Conservation (phyloP, 2,888 invertebrate genomes). For the Tiliacea citrago region DNA sequence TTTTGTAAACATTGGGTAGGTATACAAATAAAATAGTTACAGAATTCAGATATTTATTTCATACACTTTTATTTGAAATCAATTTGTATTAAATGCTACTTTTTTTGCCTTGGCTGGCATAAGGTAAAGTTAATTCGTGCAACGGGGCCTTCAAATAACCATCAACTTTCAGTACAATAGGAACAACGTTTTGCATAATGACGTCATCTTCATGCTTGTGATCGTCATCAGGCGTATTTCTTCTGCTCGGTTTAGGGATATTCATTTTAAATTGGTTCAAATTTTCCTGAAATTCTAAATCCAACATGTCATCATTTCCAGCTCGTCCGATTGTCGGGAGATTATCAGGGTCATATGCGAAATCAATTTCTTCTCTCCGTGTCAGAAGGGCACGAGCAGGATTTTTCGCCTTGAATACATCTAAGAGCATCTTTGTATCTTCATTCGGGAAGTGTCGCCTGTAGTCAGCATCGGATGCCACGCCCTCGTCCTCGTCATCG, state of each 20-base stretch:
- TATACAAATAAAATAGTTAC: not conserved
- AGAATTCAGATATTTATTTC: not conserved
- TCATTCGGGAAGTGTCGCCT: conserved; percentile 49
- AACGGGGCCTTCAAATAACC: conserved; percentile 75
- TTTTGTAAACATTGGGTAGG: not conserved
- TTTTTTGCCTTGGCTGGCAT: not conserved
- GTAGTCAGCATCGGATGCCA: conserved; percentile 48
- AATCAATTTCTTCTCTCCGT: conserved; percentile 52
- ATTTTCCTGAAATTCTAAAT: conserved; percentile 68
- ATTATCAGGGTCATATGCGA: conserved; percentile 52
- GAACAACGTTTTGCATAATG: conserved; percentile 77
- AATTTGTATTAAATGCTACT: not conserved
- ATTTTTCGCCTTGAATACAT: not conserved
- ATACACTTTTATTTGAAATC: not conserved
- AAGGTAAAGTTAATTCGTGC: conserved; percentile 12
- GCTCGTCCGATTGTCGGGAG: conserved; percentile 11
- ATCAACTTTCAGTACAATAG: conserved; percentile 74
- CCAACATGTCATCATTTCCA: conserved; percentile 70
- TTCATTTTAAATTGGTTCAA: conserved; percentile 61
- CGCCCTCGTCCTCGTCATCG: conserved; percentile 1
- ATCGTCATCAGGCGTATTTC: conserved; percentile 46
- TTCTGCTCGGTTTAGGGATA: conserved; percentile 33
- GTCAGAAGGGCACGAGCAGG: not conserved
- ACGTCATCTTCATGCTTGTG: conserved; percentile 57
- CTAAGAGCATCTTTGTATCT: not conserved